Conservation (phyloP, 2,888 invertebrate species). For the Diabrotica balteata region DNA sequence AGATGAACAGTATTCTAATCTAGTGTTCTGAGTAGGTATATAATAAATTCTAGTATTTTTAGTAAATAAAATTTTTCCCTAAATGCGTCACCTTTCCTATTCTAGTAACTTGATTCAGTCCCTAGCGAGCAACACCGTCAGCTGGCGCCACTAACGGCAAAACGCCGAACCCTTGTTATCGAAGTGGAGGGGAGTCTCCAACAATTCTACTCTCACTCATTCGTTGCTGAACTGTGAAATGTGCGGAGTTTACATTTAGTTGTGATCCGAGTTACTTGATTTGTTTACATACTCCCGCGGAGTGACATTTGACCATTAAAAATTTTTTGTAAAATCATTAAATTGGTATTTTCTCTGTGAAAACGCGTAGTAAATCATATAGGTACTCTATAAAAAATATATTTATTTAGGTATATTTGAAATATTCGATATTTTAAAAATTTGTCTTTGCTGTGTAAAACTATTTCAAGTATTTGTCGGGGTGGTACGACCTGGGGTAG, state of each 20-base stretch:
- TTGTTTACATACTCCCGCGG: background rate
- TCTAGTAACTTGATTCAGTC: background rate
- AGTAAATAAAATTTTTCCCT: background rate
- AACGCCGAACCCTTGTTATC: conserved; percentile 15
- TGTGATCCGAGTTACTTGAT: conserved; percentile 1
- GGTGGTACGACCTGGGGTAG: no score
- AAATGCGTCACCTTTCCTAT: background rate
- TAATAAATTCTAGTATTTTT: no score
- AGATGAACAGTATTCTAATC: no score
- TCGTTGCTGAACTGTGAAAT: conserved; percentile 5
- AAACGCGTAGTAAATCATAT: no score
- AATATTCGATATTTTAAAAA: no score
- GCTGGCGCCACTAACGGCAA: conserved; percentile 24
- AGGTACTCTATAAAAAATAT: no score
- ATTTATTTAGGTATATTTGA: no score
- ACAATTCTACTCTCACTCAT: conserved; percentile 10
- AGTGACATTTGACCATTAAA: background rate
- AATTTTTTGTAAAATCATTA: background rate
- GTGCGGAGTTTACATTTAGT: conserved; percentile 7
- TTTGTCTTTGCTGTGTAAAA: no score
- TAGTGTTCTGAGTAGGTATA: no score
- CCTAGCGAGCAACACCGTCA: conserved; percentile 15
- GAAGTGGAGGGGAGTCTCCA: conserved; percentile 3
- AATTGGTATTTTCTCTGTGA: no score
- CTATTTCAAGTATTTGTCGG: no score